phyloP scores from a whole-genome alignment of 2,888 invertebrate genomes.

The Dasysyrphus tricinctus region DNA sequence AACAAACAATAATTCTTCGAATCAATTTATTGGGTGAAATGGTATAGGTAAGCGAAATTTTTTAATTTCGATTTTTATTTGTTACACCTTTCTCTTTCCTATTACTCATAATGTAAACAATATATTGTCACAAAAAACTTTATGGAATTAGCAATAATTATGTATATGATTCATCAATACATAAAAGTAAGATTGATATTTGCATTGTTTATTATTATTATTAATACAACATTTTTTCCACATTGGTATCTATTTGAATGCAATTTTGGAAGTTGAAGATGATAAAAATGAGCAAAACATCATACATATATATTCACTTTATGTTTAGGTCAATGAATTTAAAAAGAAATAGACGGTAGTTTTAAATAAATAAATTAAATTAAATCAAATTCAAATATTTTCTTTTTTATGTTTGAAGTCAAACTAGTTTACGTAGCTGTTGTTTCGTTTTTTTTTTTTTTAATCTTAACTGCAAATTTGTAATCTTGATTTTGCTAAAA shows the following conservation, averaged over 20 bases:
- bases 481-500: neutral
- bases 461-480: neutral
- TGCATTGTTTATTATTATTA: neutral
- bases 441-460: neutral
- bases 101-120: constrained; percentile 13
- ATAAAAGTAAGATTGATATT: neutral
- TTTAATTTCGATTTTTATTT: constrained; percentile 9
- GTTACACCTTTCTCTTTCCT: constrained; percentile 21
- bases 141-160: neutral
- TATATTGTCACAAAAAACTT: neutral
- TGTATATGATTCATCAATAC: constrained; percentile 5
- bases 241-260: neutral
- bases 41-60: neutral
- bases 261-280: neutral
- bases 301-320: neutral
- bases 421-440: too few relatives aligned
- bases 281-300: neutral
- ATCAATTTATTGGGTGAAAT: neutral
- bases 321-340: neutral
- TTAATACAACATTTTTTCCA: neutral
- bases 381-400: neutral
- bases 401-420: neutral
- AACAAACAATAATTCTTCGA: neutral
- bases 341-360: neutral
- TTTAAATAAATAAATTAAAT: neutral